These are phyloP conservation scores for Anas platyrhynchos DNA, from an alignment of 2,113 vertebrate genomes.

Conservation along the genomic window DNA sequence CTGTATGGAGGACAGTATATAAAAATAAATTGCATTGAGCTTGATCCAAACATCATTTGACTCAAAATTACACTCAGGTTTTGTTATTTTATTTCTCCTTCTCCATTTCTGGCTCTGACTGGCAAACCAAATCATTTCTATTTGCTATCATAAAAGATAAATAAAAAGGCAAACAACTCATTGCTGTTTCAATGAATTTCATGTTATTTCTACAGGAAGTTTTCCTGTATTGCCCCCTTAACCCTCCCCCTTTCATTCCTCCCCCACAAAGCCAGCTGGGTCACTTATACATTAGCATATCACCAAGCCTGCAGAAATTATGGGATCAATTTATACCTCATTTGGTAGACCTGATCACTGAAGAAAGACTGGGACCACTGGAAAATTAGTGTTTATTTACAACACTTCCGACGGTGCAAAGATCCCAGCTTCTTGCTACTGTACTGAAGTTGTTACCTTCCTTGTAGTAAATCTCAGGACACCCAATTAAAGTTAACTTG, in stretches of 20 bases:
- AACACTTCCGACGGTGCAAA: slow-evolving; percentile 40
- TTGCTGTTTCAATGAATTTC: slow-evolving; percentile 42
- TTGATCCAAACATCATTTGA: slow-evolving; percentile 62
- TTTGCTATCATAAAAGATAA: slow-evolving; percentile 55
- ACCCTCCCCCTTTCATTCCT: background rate
- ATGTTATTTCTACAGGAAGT: slow-evolving; percentile 26
- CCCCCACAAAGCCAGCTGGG: background rate
- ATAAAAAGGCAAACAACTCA: slow-evolving; percentile 49
- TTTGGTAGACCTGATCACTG: background rate
- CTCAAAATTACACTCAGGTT: slow-evolving; percentile 50
- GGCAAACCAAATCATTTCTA: slow-evolving; percentile 30
- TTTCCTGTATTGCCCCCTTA: background rate
- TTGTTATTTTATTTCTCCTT: background rate
- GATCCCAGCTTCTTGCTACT: slow-evolving; percentile 25
- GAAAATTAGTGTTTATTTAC: slow-evolving; percentile 65
- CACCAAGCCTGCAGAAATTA: slow-evolving; percentile 15
- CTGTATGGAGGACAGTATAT: slow-evolving; percentile 42
- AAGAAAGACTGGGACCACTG: background rate
- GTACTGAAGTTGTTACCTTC: slow-evolving; percentile 44
- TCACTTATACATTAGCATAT: background rate
- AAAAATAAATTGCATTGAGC: slow-evolving; percentile 60
- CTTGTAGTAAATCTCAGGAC: slow-evolving; percentile 69
- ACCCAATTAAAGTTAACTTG: slow-evolving; percentile 73
- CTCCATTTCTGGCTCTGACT: slow-evolving; percentile 3
- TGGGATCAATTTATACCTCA: background rate